Evolutionary conservation across 2,888 invertebrate genomes (phyloP).

Genomic region (Idaea biselata): DNA sequence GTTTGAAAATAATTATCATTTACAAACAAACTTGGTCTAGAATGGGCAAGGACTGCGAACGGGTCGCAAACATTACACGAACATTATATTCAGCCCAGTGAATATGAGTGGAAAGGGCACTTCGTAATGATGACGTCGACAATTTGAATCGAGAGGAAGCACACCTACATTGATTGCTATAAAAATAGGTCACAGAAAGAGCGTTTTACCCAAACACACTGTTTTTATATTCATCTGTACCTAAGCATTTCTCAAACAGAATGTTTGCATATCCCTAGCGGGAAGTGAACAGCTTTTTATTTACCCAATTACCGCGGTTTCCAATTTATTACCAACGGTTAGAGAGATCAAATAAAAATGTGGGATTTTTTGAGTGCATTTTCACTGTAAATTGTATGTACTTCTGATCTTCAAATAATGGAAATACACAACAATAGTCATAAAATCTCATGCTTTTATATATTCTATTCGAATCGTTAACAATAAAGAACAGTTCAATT

Average conservation of each 20-base stretch:
- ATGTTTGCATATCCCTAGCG: neutral
- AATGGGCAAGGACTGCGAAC: neutral
- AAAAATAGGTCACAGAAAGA: constrained; percentile 1
- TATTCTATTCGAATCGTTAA: neutral
- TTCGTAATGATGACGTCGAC: neutral
- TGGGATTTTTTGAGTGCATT: neutral
- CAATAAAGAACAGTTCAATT: neutral
- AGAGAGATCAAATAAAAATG: neutral
- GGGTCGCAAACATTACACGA: neutral
- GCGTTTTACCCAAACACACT: neutral
- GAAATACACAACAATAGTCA: neutral
- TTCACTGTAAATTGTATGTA: neutral
- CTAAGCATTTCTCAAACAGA: neutral
- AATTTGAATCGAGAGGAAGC: neutral
- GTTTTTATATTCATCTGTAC: neutral
- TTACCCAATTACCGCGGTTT: neutral
- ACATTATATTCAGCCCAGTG: neutral
- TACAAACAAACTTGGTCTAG: neutral
- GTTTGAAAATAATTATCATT: constrained; percentile 10
- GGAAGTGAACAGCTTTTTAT: neutral
- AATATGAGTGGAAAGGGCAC: neutral
- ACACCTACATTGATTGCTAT: neutral
- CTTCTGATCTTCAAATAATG: neutral
- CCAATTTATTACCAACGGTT: neutral
- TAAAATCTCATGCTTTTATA: neutral